Conservation (phyloP, 1,140 invertebrate genomes). For the Oncopodura yosiiana region DNA sequence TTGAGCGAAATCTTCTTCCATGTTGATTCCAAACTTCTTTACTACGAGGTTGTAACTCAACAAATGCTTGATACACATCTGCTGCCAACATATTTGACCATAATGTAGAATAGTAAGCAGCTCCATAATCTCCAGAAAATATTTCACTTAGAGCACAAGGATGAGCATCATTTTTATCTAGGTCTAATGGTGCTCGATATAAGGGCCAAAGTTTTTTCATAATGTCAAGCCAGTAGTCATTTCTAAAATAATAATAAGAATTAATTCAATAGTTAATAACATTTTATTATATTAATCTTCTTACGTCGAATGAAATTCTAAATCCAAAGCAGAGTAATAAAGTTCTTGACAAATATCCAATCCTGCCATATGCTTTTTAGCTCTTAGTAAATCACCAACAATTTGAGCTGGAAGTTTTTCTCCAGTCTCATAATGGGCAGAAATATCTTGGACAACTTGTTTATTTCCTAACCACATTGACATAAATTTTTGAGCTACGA, state of each 20-base stretch:
- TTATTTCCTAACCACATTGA: conserved; percentile 67
- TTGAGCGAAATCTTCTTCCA: conserved; percentile 60
- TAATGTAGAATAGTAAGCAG: conserved; percentile 62
- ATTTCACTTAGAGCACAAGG: conserved; percentile 67
- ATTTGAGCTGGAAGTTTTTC: conserved; percentile 57
- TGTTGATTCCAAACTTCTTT: conserved; percentile 6
- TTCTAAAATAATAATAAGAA: conserved; percentile 31
- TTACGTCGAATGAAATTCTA: conserved; percentile 66
- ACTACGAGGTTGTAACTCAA: conserved; percentile 48
- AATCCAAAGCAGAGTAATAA: conserved; percentile 71
- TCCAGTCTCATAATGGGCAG: conserved; percentile 60
- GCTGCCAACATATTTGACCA: conserved; percentile 83
- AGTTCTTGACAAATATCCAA: conserved; percentile 69
- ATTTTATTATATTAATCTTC: conserved; percentile 20
- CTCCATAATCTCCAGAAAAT: conserved; percentile 58
- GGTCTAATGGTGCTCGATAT: conserved; percentile 56
- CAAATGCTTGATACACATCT: conserved; percentile 74
- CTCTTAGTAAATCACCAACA: conserved; percentile 52
- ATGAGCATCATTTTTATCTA: conserved; percentile 65
- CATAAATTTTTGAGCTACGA: conserved; percentile 69
- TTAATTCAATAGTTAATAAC: conserved; percentile 9
- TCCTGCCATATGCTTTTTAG: conserved; percentile 62
- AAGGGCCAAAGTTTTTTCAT: conserved; percentile 63
- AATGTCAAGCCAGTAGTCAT: conserved; percentile 68
- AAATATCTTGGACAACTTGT: conserved; percentile 55